Evolutionary conservation across 2,113 vertebrate genomes (phyloP), one percentile per base, ranked within the genome.

Genomic region (Micronycteris hirsuta): DNA sequence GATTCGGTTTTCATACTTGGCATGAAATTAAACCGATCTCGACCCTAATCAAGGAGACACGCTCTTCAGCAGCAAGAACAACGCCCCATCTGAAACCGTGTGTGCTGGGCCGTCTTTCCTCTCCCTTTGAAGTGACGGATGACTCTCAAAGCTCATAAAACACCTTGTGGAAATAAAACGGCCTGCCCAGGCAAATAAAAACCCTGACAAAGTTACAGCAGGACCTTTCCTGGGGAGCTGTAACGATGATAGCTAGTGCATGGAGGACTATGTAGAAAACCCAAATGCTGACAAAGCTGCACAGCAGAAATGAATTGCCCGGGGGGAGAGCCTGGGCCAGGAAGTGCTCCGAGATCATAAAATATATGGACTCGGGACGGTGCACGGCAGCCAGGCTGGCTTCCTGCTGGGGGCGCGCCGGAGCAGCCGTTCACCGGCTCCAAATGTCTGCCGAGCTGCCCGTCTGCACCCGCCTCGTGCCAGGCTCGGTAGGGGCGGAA

Each of bases 141-240:
- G 97, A 90, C 89, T 81, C 97, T 94, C 91, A 3, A 8, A 97
- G 96, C 97, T 97, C 98, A 98, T 98, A 98, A 98, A 97, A 98
- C 97, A 97, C 93, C 96, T 97, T 96, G 85, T 85, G 96, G 98
- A 98, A 98, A 98, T 97, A 98, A 98, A 98, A 98, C 68, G 76
- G 97, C 97, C 95, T 95, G 95, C 98, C 96, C 97, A 96, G 96
- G 97, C 97, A 97, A 98, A 98, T 98, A 98, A 98, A 98, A 97
- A 86, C 91, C 95, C 84, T 97, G 97, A 97, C 98, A 98, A 97
- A 97, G 97, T 97, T 98, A 98, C 95, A 97, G 94, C 96, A 87
- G 90, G 97, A 94, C 97, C 78, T 98, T 97, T 98, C 96, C 97
- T 88, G 87, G 97, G 95, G 98, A 98, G 97, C 97, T 89, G 56